Conservation (phyloP, 2,888 invertebrate species). For the Ganaspis brasiliensis region DNA sequence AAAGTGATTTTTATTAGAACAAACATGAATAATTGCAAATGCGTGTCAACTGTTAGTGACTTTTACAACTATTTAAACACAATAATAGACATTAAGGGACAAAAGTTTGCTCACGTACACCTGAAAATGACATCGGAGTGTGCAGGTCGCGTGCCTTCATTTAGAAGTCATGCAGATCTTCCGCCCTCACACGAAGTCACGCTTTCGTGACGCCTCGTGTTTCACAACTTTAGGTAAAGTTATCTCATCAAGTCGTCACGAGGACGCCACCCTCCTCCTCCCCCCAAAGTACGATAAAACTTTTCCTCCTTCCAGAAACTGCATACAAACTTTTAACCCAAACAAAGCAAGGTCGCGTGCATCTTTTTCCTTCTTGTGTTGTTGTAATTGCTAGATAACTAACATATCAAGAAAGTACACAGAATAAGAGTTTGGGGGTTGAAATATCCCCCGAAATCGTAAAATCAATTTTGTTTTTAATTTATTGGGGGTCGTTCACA, state of each 20-base stretch:
- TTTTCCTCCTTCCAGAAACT: slow-evolving; percentile 59
- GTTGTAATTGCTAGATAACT: not conserved
- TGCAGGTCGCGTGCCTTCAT: slow-evolving; percentile 63
- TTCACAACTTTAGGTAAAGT: slow-evolving; percentile 69
- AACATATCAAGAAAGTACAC: too few species aligned
- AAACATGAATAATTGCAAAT: slow-evolving; percentile 38
- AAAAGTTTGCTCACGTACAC: slow-evolving; percentile 51
- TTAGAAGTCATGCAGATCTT: slow-evolving; percentile 58
- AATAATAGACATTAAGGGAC: slow-evolving; percentile 53
- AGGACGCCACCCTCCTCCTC: slow-evolving; percentile 56
- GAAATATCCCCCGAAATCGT: too few species aligned
- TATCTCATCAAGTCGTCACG: slow-evolving; percentile 74
- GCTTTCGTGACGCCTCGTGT: slow-evolving; percentile 67
- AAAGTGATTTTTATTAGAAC: slow-evolving; percentile 69
- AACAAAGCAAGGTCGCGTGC: slow-evolving; percentile 22
- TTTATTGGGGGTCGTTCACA: too few species aligned
- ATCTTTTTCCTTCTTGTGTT: not conserved
- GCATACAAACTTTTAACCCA: not conserved
- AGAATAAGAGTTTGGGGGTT: too few species aligned
- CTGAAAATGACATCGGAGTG: slow-evolving; percentile 58
- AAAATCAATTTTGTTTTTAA: too few species aligned
- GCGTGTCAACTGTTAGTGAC: slow-evolving; percentile 43
- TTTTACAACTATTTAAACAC: slow-evolving; percentile 28
- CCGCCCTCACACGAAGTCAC: slow-evolving; percentile 64
- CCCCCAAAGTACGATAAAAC: slow-evolving; percentile 63